Evolutionary conservation across 2,113 vertebrate genomes (phyloP).

Genomic region (Motacilla tschutschensis): DNA sequence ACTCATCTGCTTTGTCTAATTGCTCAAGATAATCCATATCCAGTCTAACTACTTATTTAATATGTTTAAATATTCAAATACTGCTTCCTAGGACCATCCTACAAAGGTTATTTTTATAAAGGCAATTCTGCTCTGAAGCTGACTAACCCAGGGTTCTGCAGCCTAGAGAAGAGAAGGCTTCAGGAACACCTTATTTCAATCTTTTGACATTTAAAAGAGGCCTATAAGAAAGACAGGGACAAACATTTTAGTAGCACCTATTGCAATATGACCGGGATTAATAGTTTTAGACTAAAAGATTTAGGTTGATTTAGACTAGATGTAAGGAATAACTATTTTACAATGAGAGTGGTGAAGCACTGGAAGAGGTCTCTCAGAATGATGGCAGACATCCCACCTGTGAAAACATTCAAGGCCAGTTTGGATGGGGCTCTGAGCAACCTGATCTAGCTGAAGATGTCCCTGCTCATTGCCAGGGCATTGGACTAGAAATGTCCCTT

Average conservation of each 20-base stretch:
- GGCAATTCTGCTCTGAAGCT: not conserved
- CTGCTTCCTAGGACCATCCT: not conserved
- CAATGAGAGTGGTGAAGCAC: not conserved
- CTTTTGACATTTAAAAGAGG: not conserved
- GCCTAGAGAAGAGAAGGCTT: not conserved
- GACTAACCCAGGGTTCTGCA: not conserved
- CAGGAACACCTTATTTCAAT: not conserved
- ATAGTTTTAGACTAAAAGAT: not conserved
- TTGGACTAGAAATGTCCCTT: not conserved
- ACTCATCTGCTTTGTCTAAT: not conserved
- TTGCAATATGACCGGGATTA: not conserved
- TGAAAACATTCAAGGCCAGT: not conserved
- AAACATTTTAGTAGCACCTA: not conserved
- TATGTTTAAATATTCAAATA: not conserved
- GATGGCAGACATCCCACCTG: not conserved
- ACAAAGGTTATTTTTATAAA: not conserved
- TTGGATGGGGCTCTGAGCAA: not conserved
- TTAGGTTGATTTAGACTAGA: not conserved
- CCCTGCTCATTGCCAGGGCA: not conserved
- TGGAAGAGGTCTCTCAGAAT: not conserved
- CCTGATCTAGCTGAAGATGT: not conserved
- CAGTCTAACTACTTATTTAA: not conserved
- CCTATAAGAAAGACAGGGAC: not conserved
- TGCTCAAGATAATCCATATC: not conserved
- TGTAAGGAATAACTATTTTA: not conserved